Evolutionary conservation across 2,113 vertebrate species (phyloP), one percentile per base, ranked within the genome.

Genomic region (Hymenochirus boettgeri): DNA sequence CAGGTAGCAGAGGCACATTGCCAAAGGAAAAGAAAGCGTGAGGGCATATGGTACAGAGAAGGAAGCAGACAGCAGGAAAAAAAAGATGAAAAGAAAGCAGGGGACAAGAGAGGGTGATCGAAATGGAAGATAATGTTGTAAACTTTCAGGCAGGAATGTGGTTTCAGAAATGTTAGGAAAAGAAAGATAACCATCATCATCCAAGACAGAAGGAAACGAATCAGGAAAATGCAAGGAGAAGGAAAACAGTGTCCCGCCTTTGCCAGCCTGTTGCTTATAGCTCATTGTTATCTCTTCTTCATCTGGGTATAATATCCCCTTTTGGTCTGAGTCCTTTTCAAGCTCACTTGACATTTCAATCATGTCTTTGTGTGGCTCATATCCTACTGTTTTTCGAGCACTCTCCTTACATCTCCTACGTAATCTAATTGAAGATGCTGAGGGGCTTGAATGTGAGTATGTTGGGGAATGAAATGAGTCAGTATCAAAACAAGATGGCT

Each of bases 1-100:
- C 95, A 99, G 93, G 91, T 95, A 99, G 92, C 96, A 99, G 88
- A 99, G 94, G 81, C 96, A 96, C 89, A 99, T 82, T 79, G 96
- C 96, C 91, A 99, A 87, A 73, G 96, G 96, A 82, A 99, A 98
- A 83, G 96, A 97, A 71, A 99, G 95, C 71, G 95, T 97, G 88
- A 99, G 93, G 57, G 96, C 95, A 9, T 88, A 97, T 65, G 95
- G 95, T 64, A 98, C 93, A 54, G 95, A 98, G 89, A 99, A 97
- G 74, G 95, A 97, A 66, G 95, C 95, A 72, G 95, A 95, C 13
- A 99, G 91, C 77, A 98, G 86, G 82, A 98, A 99, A 89, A 97
- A 97, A 97, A 74, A 99, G 92, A 90, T 97, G 98, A 75, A 99
- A 93, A 83, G 97, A 95, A n/a, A 42, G 17, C 13, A 15, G 10